These are phyloP conservation scores for Harpalus rufipes DNA, from an alignment of 2,888 invertebrate species.

Conservation along the genomic window DNA sequence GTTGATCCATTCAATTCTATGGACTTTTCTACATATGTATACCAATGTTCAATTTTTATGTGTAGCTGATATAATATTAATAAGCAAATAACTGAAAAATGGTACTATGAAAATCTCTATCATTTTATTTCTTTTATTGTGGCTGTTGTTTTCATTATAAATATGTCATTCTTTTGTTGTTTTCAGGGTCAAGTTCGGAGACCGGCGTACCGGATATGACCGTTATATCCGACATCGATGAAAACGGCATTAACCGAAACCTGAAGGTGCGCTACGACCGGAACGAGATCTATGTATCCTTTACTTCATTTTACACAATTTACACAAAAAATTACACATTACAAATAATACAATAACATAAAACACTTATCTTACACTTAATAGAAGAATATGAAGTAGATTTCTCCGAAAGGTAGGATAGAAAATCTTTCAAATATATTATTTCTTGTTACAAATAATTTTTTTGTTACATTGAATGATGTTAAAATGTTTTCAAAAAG, in stretches of 20 bases:
- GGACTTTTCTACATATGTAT: too few relatives aligned
- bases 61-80: too few relatives aligned
- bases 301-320: slow-evolving; percentile 75
- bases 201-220: slow-evolving; percentile 95
- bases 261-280: slow-evolving; percentile 88
- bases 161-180: too few relatives aligned
- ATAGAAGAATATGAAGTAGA: too few relatives aligned
- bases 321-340: background rate
- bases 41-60: too few relatives aligned
- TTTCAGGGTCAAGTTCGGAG: slow-evolving; percentile 79
- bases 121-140: too few relatives aligned
- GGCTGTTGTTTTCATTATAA: too few relatives aligned
- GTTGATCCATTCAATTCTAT: too few relatives aligned
- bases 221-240: slow-evolving; percentile 92
- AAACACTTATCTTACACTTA: background rate
- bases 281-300: slow-evolving; percentile 96
- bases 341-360: background rate
- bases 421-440: too few relatives aligned
- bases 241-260: slow-evolving; percentile 92
- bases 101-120: too few relatives aligned
- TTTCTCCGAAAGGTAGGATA: background rate
- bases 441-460: background rate
- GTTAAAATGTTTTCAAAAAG: background rate
- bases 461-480: background rate
- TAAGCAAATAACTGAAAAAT: too few relatives aligned